These are phyloP conservation scores for Crenichthys baileyi DNA, from an alignment of 2,797 vertebrate species.

Conservation along the genomic window DNA sequence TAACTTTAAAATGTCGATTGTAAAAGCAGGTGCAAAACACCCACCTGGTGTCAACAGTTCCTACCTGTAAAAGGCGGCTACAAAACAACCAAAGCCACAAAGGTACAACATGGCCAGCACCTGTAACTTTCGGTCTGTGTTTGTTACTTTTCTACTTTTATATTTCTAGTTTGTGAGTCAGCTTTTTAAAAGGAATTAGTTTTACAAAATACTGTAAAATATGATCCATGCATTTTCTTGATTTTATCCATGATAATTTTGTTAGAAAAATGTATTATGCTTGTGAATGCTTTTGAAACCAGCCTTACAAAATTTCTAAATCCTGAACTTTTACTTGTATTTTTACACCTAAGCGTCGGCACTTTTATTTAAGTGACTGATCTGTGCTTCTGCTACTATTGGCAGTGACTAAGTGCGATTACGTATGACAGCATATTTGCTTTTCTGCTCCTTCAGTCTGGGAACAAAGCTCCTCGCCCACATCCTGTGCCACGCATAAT, in stretches of 20 bases:
- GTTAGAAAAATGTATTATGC: neutral
- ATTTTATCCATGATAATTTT: neutral
- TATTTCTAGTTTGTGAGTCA: neutral
- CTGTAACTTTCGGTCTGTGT: neutral
- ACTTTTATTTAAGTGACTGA: constrained; percentile 1
- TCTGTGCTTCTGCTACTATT: constrained; percentile 4
- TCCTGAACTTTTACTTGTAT: constrained; percentile 14
- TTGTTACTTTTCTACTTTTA: neutral
- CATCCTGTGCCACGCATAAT: constrained; percentile 39
- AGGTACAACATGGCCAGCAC: neutral
- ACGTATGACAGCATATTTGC: constrained; percentile 12
- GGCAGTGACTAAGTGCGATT: constrained; percentile 7
- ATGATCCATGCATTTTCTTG: neutral
- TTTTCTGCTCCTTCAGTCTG: constrained; percentile 21
- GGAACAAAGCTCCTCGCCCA: constrained; percentile 21
- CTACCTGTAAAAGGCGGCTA: neutral
- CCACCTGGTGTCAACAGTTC: neutral
- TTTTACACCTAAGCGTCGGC: constrained; percentile 9
- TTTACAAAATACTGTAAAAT: neutral
- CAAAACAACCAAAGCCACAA: neutral
- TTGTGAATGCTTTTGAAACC: constrained; percentile 8
- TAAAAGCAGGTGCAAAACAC: neutral
- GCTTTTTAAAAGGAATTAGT: neutral
- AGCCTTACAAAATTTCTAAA: constrained; percentile 5
- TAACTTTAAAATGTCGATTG: neutral